phyloP scores from a whole-genome alignment of 2,888 invertebrate species.

The Dicyrtoma fusca region DNA sequence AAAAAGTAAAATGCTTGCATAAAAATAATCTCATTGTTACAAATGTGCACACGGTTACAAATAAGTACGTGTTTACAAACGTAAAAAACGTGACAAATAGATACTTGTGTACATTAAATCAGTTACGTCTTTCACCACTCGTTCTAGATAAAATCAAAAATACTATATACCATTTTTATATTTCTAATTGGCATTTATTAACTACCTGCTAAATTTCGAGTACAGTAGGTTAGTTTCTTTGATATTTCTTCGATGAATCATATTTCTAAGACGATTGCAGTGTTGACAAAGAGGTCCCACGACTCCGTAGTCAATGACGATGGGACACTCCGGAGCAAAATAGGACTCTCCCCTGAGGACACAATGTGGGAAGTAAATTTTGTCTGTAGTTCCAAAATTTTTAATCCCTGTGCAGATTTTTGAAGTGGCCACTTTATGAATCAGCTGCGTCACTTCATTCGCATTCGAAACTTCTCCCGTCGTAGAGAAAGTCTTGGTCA shows the following conservation, averaged over 20 bases:
- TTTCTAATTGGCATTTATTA: neutral
- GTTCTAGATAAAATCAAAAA: neutral
- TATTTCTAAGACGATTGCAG: slow-evolving; percentile 44
- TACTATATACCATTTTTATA: neutral
- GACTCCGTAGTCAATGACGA: slow-evolving; percentile 42
- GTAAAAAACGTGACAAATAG: too few relatives aligned
- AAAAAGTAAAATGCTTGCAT: too few relatives aligned
- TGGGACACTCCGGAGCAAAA: slow-evolving; percentile 50
- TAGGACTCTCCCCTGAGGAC: slow-evolving; percentile 44
- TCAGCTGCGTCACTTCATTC: slow-evolving; percentile 45
- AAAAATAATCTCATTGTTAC: too few relatives aligned
- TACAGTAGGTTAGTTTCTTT: slow-evolving; percentile 40
- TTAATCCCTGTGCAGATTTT: slow-evolving; percentile 51
- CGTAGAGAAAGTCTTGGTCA: slow-evolving; percentile 44
- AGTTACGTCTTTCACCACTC: too few relatives aligned
- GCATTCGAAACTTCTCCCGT: slow-evolving; percentile 31
- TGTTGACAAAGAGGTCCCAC: slow-evolving; percentile 44
- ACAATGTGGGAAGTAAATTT: slow-evolving; percentile 47
- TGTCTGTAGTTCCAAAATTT: slow-evolving; percentile 47
- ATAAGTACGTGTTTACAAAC: too few relatives aligned
- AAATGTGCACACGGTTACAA: too few relatives aligned
- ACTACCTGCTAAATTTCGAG: slow-evolving; percentile 35
- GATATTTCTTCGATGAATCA: slow-evolving; percentile 41
- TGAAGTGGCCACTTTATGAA: slow-evolving; percentile 42
- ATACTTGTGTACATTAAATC: too few relatives aligned